Percentiles rank a stretch among this genome's conserved stretches.
phyloP scores from a whole-genome alignment of 2,797 vertebrate species.

The Pteropus rufus region DNA sequence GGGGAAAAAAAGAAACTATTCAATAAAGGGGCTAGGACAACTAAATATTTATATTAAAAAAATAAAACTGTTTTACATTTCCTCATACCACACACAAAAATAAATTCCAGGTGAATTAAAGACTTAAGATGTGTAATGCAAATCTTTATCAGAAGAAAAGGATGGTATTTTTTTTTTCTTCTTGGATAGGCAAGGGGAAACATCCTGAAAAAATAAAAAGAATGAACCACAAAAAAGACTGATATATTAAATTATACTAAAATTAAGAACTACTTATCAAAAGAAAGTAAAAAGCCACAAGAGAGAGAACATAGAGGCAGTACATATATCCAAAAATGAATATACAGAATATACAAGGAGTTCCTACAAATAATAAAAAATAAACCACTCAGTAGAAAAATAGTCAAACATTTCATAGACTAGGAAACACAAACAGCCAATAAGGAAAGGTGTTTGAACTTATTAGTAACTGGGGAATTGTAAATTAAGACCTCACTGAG shows the following conservation, averaged over 20 bases:
- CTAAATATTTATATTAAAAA: background rate
- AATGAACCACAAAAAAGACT: background rate
- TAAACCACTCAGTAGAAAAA: background rate
- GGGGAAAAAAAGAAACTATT: background rate
- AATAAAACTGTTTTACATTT: background rate
- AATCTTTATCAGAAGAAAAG: background rate
- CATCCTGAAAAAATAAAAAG: background rate
- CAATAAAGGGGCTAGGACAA: background rate
- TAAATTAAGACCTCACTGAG: background rate
- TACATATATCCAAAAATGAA: background rate
- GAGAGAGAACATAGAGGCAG: background rate
- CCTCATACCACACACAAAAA: background rate
- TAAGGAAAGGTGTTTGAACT: background rate
- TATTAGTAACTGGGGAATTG: background rate
- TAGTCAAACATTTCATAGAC: background rate
- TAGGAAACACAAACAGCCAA: slow-evolving; percentile 4
- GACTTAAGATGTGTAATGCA: background rate
- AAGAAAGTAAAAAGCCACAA: background rate
- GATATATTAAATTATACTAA: background rate
- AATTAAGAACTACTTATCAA: background rate
- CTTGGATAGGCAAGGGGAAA: background rate
- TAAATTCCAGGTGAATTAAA: background rate
- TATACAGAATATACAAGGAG: background rate
- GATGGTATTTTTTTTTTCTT: background rate
- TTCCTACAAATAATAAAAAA: background rate